These are phyloP conservation scores for Gymnocephalus cernua DNA, from an alignment of 2,113 vertebrate genomes.

Conservation along the genomic window DNA sequence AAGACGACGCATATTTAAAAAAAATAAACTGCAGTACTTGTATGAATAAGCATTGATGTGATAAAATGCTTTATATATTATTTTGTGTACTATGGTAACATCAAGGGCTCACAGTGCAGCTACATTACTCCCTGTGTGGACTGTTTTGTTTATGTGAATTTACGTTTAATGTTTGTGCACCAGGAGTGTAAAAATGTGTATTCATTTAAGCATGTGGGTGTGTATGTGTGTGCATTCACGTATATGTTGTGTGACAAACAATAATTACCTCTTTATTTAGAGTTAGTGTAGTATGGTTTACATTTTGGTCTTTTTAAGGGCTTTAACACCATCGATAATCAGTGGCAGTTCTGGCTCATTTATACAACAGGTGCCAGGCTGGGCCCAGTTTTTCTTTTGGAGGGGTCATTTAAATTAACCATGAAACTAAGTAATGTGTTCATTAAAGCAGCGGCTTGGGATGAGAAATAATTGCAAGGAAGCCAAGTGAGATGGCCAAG, in stretches of 20 bases:
- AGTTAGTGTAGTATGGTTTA: slow-evolving; percentile 1
- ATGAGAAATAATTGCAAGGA: background rate
- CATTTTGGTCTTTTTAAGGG: background rate
- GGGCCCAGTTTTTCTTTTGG: slow-evolving; percentile 1
- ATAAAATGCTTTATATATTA: background rate
- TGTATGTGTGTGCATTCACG: background rate
- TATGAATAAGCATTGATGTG: background rate
- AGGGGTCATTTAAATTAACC: background rate
- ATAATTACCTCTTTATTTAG: background rate
- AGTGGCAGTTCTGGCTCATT: slow-evolving; percentile 15
- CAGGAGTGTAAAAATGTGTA: too few relatives aligned
- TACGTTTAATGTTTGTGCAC: background rate
- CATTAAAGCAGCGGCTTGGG: background rate
- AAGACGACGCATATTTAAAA: background rate
- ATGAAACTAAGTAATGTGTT: background rate
- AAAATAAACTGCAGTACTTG: background rate
- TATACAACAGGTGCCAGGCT: background rate
- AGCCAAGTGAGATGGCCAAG: background rate
- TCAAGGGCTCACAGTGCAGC: background rate
- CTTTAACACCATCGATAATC: background rate
- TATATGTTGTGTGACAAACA: background rate
- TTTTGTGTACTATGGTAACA: background rate
- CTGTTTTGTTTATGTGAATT: background rate
- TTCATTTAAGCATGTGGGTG: background rate
- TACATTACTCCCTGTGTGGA: background rate